Conservation (phyloP, 2,888 invertebrate species). For the Drosophila meridiana region DNA sequence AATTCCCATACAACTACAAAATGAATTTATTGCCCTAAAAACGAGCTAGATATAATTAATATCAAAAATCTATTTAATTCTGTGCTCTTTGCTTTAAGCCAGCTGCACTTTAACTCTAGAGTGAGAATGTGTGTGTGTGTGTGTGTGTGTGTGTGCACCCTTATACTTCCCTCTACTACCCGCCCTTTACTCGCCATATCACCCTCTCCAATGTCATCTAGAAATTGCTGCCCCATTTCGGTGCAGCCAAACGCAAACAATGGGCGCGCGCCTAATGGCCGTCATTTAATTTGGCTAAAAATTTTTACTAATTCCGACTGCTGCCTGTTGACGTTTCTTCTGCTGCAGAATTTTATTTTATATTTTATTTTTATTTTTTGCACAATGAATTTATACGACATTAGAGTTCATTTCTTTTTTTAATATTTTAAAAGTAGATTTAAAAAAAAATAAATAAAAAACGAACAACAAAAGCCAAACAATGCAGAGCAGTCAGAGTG, state of each 20-base stretch:
- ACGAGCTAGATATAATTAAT: not conserved
- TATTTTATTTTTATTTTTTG: constrained; percentile 33
- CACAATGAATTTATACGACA: constrained; percentile 58
- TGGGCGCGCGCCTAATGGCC: constrained; percentile 40
- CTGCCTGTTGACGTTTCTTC: constrained; percentile 35
- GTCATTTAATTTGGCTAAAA: constrained; percentile 74
- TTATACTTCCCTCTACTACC: not conserved
- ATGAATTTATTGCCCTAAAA: not conserved
- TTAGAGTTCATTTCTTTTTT: constrained; percentile 49
- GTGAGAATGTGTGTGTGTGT: not conserved
- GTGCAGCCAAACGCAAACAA: constrained; percentile 64
- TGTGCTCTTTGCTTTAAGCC: not conserved
- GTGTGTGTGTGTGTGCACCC: not conserved
- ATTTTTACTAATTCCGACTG: constrained; percentile 65
- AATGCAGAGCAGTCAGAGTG: constrained; percentile 45
- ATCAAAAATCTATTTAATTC: not conserved
- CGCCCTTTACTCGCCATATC: not conserved
- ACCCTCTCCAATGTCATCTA: constrained; percentile 24
- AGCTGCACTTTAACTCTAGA: not conserved
- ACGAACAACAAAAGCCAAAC: constrained; percentile 45
- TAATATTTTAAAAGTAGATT: constrained; percentile 75
- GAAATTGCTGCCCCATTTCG: constrained; percentile 49
- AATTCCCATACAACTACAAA: not conserved
- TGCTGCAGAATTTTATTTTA: constrained; percentile 11
- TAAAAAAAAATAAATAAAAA: constrained; percentile 14